Base-by-base conservation (phyloP, 92 coral and sea anemone genomes). In the Parazoanthus atlanticus region DNA sequence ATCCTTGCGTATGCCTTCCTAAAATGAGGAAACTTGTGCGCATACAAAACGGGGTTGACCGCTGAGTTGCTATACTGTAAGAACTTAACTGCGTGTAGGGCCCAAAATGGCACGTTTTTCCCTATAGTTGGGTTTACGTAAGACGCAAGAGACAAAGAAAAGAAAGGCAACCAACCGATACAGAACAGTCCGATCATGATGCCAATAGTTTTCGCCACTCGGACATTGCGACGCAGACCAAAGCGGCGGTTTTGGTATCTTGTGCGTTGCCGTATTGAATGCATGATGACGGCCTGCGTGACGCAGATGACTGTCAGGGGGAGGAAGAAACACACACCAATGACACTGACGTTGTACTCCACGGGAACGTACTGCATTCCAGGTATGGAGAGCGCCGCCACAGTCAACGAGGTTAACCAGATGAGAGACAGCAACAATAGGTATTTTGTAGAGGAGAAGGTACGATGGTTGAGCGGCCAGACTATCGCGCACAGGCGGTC, bases 21-120 rank as follows among this genome's bases (percentile, higher is more conserved):
- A 78, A 93, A 93, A 36, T 89, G 93, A 31, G 93, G 96, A 74
- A 93, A 93, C 80, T 91, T 93, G 72, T 87, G 94, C 34, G 96
- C 96, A 65, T 93, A 93, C 73, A 93, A 73, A 9, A 92, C 79
- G 9, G 96, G 96, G 28, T 93, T 93, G 11, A 84, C 86, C 52
- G 86, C 94, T 28, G 96, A 93, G 87, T 93, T 93, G 32, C 96
- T 88, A 72, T 93, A 93, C 89, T 93, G 96, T 30, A 93, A 91
- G 81, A 93, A 88, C 89, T 93, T 93, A 25, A 93, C 96, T 25
- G 93, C 90, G 75, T 86, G 92, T 26, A 93, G 40, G 10, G 94
- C 94, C 96, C 90, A 88, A 8, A 93, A 83, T 56, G 89, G 87
- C 11, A 30, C 38, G 8, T 41, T 41, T 33, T 82, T 25, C 2